Percentiles rank a stretch among this genome's conserved stretches.
phyloP scores from a whole-genome alignment of 1,140 invertebrate genomes.

The Wasmannia auropunctata region DNA sequence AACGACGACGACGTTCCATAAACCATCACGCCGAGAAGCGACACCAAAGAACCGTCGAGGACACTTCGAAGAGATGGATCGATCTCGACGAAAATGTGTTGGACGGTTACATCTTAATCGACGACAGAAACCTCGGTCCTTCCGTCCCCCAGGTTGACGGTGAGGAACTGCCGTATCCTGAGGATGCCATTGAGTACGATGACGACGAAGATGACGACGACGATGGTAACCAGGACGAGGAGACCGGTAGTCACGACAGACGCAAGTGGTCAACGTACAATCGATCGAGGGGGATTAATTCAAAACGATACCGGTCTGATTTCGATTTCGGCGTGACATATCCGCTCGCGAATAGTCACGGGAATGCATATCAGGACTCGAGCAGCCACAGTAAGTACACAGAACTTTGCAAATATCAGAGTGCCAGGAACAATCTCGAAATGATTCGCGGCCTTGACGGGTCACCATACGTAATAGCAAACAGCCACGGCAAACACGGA shows the following conservation, averaged over 20 bases:
- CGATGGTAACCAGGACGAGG: conserved; percentile 3
- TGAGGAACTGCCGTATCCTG: conserved; percentile 57
- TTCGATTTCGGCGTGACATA: conserved; percentile 62
- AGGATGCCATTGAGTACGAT: conserved; percentile 27
- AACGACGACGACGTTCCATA: conserved; percentile 26
- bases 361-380: conserved; percentile 65
- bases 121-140: conserved; percentile 58
- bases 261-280: conserved; percentile 17
- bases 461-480: conserved; percentile 63
- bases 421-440: conserved; percentile 30
- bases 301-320: neutral
- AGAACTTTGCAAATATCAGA: conserved; percentile 39
- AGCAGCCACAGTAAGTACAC: conserved; percentile 72
- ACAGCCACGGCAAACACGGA: conserved; percentile 74
- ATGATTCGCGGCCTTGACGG: conserved; percentile 6
- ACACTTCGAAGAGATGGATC: conserved; percentile 61
- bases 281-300: neutral
- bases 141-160: conserved; percentile 64
- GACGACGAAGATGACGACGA: conserved; percentile 39
- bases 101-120: conserved; percentile 66
- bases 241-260: conserved; percentile 57
- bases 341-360: conserved; percentile 76
- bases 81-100: conserved; percentile 66
- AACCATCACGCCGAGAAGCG: neutral
- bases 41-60: neutral